These are phyloP conservation scores for Pyrocephalus nanus DNA, from an alignment of 2,797 vertebrate species.

Conservation along the genomic window DNA sequence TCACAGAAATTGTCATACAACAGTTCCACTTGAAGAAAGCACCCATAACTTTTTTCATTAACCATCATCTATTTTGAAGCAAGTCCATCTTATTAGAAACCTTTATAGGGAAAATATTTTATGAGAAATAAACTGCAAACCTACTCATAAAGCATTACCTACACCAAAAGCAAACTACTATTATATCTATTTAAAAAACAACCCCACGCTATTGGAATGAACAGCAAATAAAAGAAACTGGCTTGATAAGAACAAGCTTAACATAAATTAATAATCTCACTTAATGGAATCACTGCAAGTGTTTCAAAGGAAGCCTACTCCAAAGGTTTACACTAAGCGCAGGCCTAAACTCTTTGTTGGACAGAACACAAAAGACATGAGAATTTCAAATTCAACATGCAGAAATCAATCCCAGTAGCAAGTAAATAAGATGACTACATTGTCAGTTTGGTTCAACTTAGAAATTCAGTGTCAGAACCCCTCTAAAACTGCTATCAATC, in stretches of 20 bases:
- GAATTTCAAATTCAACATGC: not conserved
- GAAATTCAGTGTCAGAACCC: not conserved
- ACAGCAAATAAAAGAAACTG: not conserved
- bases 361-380: not conserved
- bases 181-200: not conserved
- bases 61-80: not conserved
- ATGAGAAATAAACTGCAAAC: not conserved
- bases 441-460: not conserved
- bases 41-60: not conserved
- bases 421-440: not conserved
- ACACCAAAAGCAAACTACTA: not conserved
- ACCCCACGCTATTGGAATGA: not conserved
- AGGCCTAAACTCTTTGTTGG: not conserved
- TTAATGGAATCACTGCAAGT: not conserved
- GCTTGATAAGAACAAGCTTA: fast-evolving
- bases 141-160: not conserved
- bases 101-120: not conserved
- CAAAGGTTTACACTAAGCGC: not conserved
- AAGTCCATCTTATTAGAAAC: not conserved
- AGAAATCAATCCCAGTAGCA: not conserved
- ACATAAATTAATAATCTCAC: not conserved
- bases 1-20: not conserved
- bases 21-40: not conserved
- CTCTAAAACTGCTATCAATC: not conserved
- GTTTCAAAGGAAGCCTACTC: not conserved